phyloP scores from a whole-genome alignment of 2,888 invertebrate genomes.

The Ellobium chinense region DNA sequence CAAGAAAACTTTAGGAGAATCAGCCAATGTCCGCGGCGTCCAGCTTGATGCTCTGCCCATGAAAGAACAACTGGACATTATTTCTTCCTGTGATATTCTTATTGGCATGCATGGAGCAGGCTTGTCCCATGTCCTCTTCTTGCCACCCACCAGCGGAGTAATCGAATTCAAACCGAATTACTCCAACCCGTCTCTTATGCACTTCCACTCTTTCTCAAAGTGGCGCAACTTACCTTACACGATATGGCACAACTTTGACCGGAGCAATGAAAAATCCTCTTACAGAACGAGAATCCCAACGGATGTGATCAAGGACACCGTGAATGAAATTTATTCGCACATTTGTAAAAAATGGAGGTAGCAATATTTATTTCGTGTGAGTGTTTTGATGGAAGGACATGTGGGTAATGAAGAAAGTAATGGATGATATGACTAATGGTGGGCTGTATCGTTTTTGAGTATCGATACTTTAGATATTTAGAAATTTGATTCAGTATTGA shows the following conservation, averaged over 20 bases:
- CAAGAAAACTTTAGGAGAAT: conserved; percentile 50
- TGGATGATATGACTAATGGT: no score
- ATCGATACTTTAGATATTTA: no score
- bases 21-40: conserved; percentile 47
- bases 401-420: not conserved
- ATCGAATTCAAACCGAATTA: conserved; percentile 71
- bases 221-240: conserved; percentile 74
- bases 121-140: conserved; percentile 73
- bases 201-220: conserved; percentile 73
- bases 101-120: conserved; percentile 79
- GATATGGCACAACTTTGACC: conserved; percentile 73
- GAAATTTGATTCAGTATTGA: no score
- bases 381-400: not conserved
- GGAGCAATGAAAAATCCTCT: conserved; percentile 57
- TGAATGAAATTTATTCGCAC: not conserved
- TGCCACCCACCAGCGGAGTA: conserved; percentile 72
- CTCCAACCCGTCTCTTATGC: conserved; percentile 47
- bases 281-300: conserved; percentile 63
- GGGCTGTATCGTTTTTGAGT: no score
- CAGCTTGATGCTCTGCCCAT: conserved; percentile 73
- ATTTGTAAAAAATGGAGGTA: not conserved
- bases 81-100: conserved; percentile 73
- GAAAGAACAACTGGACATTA: conserved; percentile 66
- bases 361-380: not conserved
- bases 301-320: not conserved